A percentile compares a stretch with the other conserved stretches of the same genome.
These are phyloP conservation scores for Psammodynastes pulverulentus DNA, from an alignment of 2,113 vertebrate species.

Conservation along the genomic window DNA sequence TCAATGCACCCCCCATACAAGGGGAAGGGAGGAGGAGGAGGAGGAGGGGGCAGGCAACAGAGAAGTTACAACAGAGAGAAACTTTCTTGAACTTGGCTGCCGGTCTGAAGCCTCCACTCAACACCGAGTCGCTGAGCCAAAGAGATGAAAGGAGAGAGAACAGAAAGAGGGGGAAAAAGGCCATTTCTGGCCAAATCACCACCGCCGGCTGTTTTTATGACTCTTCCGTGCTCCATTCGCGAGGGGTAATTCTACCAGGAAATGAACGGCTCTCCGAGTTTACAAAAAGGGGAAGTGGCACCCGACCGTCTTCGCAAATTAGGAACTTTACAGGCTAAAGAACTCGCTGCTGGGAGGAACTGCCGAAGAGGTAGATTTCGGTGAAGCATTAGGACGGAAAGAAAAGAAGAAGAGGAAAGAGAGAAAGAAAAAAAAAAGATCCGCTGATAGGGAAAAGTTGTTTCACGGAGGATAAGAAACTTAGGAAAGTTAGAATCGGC, in stretches of 20 bases:
- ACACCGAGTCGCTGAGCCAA: slow-evolving; percentile 30
- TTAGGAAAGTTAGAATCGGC: too few species aligned
- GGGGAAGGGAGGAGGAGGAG: background rate
- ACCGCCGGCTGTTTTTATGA: slow-evolving; percentile 28
- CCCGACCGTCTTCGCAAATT: slow-evolving; percentile 45
- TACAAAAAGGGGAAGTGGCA: slow-evolving; percentile 55
- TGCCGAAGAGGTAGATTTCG: background rate
- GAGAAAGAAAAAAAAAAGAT: too few species aligned
- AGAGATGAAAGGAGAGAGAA: background rate
- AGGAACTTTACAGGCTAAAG: background rate
- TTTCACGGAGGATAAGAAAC: background rate
- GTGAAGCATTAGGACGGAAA: background rate
- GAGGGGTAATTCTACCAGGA: slow-evolving; percentile 49
- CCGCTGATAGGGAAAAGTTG: too few species aligned
- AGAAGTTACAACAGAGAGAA: slow-evolving; percentile 8
- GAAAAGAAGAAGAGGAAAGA: too few species aligned
- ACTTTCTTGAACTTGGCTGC: background rate
- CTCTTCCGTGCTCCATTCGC: slow-evolving; percentile 37
- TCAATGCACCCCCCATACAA: background rate
- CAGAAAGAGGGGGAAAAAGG: background rate
- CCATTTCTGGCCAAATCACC: slow-evolving; percentile 16
- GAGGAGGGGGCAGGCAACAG: background rate
- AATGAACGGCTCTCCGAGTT: slow-evolving; percentile 43
- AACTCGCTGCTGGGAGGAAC: background rate
- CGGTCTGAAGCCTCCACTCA: background rate